Base-by-base conservation (phyloP, 2,888 invertebrate genomes). In the Galeopsomyia nigrocyanea region DNA sequence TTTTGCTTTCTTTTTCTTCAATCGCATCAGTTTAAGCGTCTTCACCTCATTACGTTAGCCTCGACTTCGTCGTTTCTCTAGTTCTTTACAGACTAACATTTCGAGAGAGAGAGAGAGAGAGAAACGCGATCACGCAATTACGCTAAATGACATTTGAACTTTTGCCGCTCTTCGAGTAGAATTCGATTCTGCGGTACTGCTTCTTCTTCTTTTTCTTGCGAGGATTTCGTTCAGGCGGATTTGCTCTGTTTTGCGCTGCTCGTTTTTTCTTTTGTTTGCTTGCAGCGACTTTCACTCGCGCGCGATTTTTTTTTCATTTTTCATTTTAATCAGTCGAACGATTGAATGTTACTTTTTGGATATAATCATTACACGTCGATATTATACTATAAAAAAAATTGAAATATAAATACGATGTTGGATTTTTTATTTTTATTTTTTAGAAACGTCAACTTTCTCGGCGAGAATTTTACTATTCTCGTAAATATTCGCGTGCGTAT, bases 51-150 rank as follows among this genome's bases (percentile, higher is more conserved):
- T 73, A 73, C 55, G 55, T 57, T 51, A 26, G 26, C 26, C 17
- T 60, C 47, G 21, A 7, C 57, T 65, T n/a, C n/a, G 51, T 51
- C 10, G 19, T n/a, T 51, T 19, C 51, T n/a, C 39, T 39, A 39
- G 39, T 13, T 39, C 13, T 39, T n/a, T 39, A 39, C 39, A 10
- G 39, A 39, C 39, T 9, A 39, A 10, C 39, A 39, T 39, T 39
- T 7, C 26, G 26, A 26, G 3, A 26, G 26, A 2, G n/a, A n/a
- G n/a, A n/a, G n/a, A n/a, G n/a, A n/a, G n/a, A n/a, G 31, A 64
- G 72, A 72, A 72, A 72, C 47, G 66, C 64, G 64, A 72, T 62
- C 68, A 64, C 64, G 68, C 72, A 72, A 72, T 72, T 72, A 72
- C 64, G 68, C 49, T 64, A 53, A 72, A 68, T 49, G 68, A 64